Base-by-base conservation (phyloP, 2,888 invertebrate species). In the Lepidonotus clava region DNA sequence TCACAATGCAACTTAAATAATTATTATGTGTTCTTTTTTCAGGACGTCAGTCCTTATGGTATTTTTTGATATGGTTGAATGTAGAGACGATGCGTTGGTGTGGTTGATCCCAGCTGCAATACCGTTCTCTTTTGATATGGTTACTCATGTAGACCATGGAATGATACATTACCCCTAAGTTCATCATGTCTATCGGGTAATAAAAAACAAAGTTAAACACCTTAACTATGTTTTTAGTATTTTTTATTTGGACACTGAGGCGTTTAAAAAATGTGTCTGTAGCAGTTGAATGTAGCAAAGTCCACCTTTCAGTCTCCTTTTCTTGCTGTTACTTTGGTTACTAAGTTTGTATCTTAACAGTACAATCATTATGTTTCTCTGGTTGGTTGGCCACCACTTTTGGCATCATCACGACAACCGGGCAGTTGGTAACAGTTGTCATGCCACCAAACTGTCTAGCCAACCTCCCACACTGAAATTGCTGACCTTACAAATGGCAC, bases 161-260 rank as follows among this genome's bases (percentile, higher is more conserved):
- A n/a, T n/a, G n/a, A n/a, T n/a, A n/a, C n/a, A n/a, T n/a, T n/a
- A n/a, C n/a, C n/a, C n/a, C n/a, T n/a, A n/a, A n/a, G n/a, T n/a
- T n/a, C n/a, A n/a, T n/a, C n/a, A n/a, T n/a, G n/a, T n/a, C n/a
- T n/a, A n/a, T n/a, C n/a, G n/a, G n/a, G n/a, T n/a, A n/a, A n/a
- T n/a, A n/a, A n/a, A n/a, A n/a, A n/a, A n/a, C n/a, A n/a, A n/a
- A n/a, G n/a, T n/a, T n/a, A n/a, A n/a, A n/a, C n/a, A n/a, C n/a
- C n/a, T n/a, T n/a, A n/a, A n/a, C n/a, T n/a, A n/a, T n/a, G n/a
- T 61, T 61, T 61, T 61, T 61, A 28, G 28, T 61, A n/a, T 61
- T 61, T 61, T 61, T 61, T 61, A 61, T 61, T 61, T 28, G 61
- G 61, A 28, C 61, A 61, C 61, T 61, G 61, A 32, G 24, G 61